These are phyloP conservation scores for Psittacula cyanocephala DNA, from an alignment of 2,113 vertebrate species.

Conservation along the genomic window DNA sequence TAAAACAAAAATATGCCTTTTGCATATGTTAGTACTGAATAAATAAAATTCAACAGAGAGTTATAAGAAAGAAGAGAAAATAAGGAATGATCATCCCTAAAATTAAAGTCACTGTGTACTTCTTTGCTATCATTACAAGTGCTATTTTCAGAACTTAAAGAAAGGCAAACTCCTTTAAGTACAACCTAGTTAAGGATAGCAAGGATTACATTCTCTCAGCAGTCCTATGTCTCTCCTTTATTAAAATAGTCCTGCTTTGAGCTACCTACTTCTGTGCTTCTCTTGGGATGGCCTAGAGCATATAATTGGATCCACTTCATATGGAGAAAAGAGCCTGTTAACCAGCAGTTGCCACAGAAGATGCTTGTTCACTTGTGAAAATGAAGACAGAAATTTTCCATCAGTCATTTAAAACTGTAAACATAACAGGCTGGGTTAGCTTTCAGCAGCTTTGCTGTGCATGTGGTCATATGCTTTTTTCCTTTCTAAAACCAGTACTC, in stretches of 20 bases:
- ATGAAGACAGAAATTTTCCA: conserved; percentile 6
- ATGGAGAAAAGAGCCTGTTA: conserved; percentile 2
- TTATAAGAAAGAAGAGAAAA: not conserved
- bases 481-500: conserved; percentile 14
- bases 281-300: not conserved
- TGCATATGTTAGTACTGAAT: not conserved
- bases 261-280: not conserved
- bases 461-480: not conserved
- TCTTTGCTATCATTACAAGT: not conserved
- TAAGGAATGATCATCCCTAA: not conserved
- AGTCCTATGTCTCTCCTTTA: not conserved
- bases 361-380: not conserved
- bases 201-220: not conserved
- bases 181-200: not conserved
- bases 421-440: not conserved
- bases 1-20: not conserved
- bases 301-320: conserved; percentile 10
- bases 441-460: not conserved
- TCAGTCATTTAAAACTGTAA: conserved; percentile 14
- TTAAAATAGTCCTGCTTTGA: not conserved
- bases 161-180: not conserved
- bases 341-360: conserved; percentile 2
- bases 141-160: not conserved
- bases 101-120: not conserved
- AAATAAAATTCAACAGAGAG: not conserved